Conservation (phyloP, 2,888 invertebrate species). For the Diplazon laetatorius region DNA sequence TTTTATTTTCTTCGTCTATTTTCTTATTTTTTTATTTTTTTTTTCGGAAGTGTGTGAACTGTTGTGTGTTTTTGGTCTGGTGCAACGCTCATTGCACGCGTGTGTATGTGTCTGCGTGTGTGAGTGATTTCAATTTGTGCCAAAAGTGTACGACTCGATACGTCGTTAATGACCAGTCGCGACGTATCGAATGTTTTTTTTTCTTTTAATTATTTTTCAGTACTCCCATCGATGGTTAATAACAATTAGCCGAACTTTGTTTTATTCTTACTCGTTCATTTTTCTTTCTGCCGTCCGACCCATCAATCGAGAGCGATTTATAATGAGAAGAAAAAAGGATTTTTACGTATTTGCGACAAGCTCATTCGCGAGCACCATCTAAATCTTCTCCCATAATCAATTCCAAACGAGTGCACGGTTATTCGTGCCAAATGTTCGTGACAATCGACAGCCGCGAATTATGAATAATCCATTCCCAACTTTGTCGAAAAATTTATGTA, state of each 20-base stretch:
- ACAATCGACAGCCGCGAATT: not conserved
- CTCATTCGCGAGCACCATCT: constrained; percentile 9
- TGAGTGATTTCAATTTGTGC: constrained; percentile 41
- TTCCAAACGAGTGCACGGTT: constrained; percentile 37
- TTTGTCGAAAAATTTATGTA: not conserved
- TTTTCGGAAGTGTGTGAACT: constrained; percentile 49
- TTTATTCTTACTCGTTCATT: no score
- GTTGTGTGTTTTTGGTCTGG: constrained; percentile 61
- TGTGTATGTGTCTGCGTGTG: no score
- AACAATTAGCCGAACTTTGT: constrained; percentile 4
- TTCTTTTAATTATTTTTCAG: constrained; percentile 15
- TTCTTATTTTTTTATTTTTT: constrained; percentile 18
- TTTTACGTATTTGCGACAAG: not conserved
- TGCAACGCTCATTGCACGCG: constrained; percentile 31
- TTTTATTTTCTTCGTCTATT: no score
- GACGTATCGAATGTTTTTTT: constrained; percentile 40
- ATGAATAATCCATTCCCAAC: constrained; percentile 17
- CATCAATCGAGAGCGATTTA: not conserved
- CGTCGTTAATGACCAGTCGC: constrained; percentile 17
- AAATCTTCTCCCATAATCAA: constrained; percentile 14
- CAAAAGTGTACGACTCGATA: constrained; percentile 16
- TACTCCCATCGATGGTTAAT: constrained; percentile 9
- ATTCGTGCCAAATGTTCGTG: not conserved
- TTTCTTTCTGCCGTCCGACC: not conserved
- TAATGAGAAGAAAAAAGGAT: constrained; percentile 4